Base-by-base conservation (phyloP, 2,797 vertebrate genomes). In the Botia kubotai region DNA sequence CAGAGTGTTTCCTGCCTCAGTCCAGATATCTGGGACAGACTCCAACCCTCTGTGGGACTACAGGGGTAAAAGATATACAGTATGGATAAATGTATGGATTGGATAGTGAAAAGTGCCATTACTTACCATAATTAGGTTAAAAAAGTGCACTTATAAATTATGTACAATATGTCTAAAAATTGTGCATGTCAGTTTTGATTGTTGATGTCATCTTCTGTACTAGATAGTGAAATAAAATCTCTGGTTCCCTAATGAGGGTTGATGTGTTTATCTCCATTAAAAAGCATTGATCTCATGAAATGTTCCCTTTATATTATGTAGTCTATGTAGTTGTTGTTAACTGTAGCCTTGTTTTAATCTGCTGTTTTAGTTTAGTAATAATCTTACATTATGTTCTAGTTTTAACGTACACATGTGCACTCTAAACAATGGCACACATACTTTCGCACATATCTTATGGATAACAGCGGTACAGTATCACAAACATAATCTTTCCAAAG, bases 231-330 rank as follows among this genome's bases (percentile, higher is more conserved):
- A 50, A 77, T 62, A 57, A 69, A 73, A 63, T 81, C n/a, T 16
- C 6, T 4, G 21, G n/a, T 55, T 72, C 50, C 62, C 48, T 70
- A 80, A 80, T 70, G 36, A 63, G 72, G 29, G 73, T 50, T 71
- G 68, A 14, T 74, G 19, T 76, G 43, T 19, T 84, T 70, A 66
- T 77, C 4, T 75, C 0, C 12, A 26, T 4, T 3, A 39, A 4
- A 2, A 58, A 63, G 43, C 17, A 48, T 23, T 11, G 53, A 66
- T 72, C 16, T 65, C 4, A 4, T 55, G 2, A 46, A 82, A 11
- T 16, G 23, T 36, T 52, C 19, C 60, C 63, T 23, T 29, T 60
- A 65, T 52, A 43, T 53, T 19, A 29, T 43, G 46, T 63, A 19
- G 36, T 43, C 33, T 26, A 14, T 62, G 58, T 13, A 29, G 11